phyloP scores from a whole-genome alignment of 1,140 invertebrate genomes.

The Caenorhabditis latens region DNA sequence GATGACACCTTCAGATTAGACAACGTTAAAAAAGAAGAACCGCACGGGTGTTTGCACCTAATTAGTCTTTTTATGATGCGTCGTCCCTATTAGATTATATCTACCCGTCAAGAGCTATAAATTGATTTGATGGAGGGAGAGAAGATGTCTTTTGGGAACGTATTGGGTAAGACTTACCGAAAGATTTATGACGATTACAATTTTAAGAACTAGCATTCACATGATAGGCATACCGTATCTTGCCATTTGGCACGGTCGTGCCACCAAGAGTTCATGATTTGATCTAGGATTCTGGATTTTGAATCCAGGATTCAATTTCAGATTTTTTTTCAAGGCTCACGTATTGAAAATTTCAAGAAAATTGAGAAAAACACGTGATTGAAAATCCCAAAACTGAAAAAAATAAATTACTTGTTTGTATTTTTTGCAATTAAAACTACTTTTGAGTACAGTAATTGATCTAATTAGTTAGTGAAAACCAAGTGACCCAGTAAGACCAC shows the following conservation, averaged over 20 bases:
- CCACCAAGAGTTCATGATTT: no score
- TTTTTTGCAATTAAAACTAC: not conserved
- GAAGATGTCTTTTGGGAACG: not conserved
- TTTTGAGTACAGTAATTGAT: not conserved
- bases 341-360: no score
- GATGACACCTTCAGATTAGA: constrained; percentile 24
- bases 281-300: no score
- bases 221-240: no score
- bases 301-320: no score
- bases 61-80: constrained; percentile 28
- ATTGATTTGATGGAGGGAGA: not conserved
- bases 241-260: no score
- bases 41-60: constrained; percentile 41
- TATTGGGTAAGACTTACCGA: no score
- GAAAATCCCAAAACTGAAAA: not conserved
- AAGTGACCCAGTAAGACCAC: constrained; percentile 27
- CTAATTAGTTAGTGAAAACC: not conserved
- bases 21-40: constrained; percentile 34
- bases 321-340: no score
- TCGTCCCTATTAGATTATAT: constrained; percentile 11
- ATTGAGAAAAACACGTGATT: no score
- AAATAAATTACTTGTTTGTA: not conserved
- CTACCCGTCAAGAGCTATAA: not conserved
- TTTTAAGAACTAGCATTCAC: no score
- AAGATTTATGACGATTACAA: no score